These are phyloP conservation scores for Egretta garzetta DNA, from an alignment of 2,113 vertebrate genomes.

Conservation along the genomic window DNA sequence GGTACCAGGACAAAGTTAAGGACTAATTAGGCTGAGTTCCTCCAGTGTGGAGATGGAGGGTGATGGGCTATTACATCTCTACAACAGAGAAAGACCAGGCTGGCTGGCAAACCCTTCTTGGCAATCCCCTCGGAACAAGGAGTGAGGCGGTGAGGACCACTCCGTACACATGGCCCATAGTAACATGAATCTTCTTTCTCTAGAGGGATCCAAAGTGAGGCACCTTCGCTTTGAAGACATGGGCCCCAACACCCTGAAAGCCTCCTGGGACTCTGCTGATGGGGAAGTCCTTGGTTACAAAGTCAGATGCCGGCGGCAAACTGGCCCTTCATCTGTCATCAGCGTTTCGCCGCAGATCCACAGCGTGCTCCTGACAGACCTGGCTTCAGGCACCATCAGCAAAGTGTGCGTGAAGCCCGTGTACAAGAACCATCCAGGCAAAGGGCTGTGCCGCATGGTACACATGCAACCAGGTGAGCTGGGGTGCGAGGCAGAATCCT, in stretches of 20 bases:
- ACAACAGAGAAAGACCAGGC: not conserved
- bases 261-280: constrained; percentile 77
- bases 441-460: constrained; percentile 79
- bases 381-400: constrained; percentile 62
- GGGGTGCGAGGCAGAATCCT: rapidly evolving
- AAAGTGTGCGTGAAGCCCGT: constrained; percentile 84
- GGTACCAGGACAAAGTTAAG: not conserved
- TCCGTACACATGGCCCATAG: rapidly evolving
- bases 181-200: not conserved
- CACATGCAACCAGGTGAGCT: constrained; percentile 75
- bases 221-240: constrained; percentile 50
- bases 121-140: not conserved
- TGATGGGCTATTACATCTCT: rapidly evolving
- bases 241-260: constrained; percentile 66
- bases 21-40: not conserved
- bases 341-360: constrained; percentile 73
- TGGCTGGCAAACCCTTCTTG: not conserved
- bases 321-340: constrained; percentile 47
- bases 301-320: constrained; percentile 80
- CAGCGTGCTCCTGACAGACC: constrained; percentile 76
- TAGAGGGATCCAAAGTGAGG: constrained; percentile 53
- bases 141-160: rapidly evolving
- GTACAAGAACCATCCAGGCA: constrained; percentile 75
- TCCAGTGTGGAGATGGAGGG: rapidly evolving
- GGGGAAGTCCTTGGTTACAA: constrained; percentile 81